Percentiles rank a stretch among this genome's conserved stretches.
Evolutionary conservation across 2,888 invertebrate species (phyloP).

Genomic region (Lysandra coridon): DNA sequence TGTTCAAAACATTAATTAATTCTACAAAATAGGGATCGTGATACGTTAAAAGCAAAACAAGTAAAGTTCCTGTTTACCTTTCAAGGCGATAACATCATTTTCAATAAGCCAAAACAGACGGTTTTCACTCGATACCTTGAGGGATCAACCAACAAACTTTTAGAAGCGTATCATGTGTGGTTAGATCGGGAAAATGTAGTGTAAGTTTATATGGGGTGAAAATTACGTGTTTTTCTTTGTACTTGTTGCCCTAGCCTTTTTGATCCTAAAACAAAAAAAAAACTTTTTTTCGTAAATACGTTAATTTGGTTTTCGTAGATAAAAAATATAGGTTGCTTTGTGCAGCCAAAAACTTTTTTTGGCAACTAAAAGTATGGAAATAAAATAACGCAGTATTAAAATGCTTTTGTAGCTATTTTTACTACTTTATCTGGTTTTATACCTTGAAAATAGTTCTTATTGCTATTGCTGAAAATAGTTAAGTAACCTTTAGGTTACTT

Average conservation of each 20-base stretch:
- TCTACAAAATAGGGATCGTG: constrained; percentile 1
- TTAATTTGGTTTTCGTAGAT: too few relatives aligned
- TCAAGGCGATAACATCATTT: constrained; percentile 10
- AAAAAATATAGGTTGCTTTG: too few relatives aligned
- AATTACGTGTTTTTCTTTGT: too few relatives aligned
- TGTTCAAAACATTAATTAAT: background rate
- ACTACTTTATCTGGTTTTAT: background rate
- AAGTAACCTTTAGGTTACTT: background rate
- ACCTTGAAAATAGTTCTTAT: background rate
- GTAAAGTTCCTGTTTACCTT: background rate
- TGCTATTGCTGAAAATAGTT: background rate
- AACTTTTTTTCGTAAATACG: too few relatives aligned
- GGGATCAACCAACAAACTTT: background rate
- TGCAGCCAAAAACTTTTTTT: background rate
- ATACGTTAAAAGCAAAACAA: constrained; percentile 12
- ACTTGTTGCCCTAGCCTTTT: too few relatives aligned
- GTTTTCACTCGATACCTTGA: background rate
- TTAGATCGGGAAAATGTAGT: background rate
- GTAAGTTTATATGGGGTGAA: background rate
- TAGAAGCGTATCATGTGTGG: background rate
- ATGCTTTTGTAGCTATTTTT: background rate
- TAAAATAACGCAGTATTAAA: background rate
- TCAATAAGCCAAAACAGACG: background rate
- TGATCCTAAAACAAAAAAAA: too few relatives aligned
- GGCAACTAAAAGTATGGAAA: background rate